A percentile compares a stretch with the other conserved stretches of the same genome.
These are phyloP conservation scores for Perizoma flavofasciatum DNA, from an alignment of 2,888 invertebrate genomes.

Conservation along the genomic window DNA sequence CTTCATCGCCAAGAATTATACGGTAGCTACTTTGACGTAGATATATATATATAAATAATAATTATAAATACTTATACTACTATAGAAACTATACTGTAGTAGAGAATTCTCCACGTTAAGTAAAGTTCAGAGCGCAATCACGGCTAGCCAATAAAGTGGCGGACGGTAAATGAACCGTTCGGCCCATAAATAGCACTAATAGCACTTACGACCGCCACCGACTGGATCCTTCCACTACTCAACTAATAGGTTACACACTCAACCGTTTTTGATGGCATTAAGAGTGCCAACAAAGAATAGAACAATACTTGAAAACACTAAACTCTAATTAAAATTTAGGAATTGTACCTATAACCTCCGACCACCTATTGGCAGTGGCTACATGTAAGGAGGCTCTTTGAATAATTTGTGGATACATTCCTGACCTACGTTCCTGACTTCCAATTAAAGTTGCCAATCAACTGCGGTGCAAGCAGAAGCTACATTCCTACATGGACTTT, in stretches of 20 bases:
- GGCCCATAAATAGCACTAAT: conserved; percentile 71
- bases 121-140: conserved; percentile 61
- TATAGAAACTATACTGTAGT: conserved; percentile 4
- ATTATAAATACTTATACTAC: background rate
- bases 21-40: too few species aligned
- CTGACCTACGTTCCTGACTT: too few species aligned
- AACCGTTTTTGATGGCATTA: conserved; percentile 12
- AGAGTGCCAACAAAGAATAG: background rate
- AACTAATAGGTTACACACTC: conserved; percentile 31
- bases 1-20: too few species aligned
- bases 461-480: too few species aligned
- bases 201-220: conserved; percentile 63
- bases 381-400: too few species aligned
- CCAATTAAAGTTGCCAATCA: too few species aligned
- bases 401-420: too few species aligned
- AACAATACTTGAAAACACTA: background rate
- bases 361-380: too few species aligned
- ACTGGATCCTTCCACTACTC: conserved; percentile 50
- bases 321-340: too few species aligned
- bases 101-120: conserved; percentile 49
- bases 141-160: conserved; percentile 59
- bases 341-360: too few species aligned
- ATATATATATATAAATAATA: too few species aligned
- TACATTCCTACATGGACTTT: too few species aligned
- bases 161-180: conserved; percentile 67